A percentile compares a stretch with the other conserved stretches of the same genome.
Conservation (phyloP, 2,797 vertebrate species). For the Ciconia nigra region DNA sequence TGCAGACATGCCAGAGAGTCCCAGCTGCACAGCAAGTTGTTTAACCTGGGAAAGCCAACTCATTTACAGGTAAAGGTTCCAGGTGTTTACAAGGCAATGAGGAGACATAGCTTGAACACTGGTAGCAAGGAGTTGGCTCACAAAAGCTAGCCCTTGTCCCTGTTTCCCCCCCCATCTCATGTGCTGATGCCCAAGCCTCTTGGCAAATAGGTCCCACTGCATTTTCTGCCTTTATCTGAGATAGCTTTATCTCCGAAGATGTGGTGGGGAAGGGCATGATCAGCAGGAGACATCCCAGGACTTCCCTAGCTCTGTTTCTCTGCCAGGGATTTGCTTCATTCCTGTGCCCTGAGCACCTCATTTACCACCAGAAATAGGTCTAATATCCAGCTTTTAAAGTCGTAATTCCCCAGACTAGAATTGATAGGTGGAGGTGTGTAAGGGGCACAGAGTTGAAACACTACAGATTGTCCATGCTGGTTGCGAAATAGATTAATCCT, state of each 20-base stretch:
- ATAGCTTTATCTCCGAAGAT: background rate
- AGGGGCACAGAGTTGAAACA: background rate
- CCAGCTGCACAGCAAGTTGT: background rate
- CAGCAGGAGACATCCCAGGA: background rate
- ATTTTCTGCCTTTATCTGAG: background rate
- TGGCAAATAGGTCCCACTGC: background rate
- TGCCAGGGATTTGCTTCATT: background rate
- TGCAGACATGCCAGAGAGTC: slow-evolving; percentile 23
- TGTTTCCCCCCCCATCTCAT: background rate
- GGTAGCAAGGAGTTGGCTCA: background rate
- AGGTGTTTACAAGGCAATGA: background rate
- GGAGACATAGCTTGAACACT: background rate
- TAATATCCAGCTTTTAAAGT: background rate
- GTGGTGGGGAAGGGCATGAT: background rate
- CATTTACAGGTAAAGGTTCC: slow-evolving; percentile 6
- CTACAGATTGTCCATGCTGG: background rate
- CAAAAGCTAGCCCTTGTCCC: background rate
- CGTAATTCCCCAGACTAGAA: background rate
- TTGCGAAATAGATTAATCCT: background rate
- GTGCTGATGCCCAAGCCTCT: background rate
- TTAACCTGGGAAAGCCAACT: background rate
- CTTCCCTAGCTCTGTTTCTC: background rate
- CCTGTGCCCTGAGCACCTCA: background rate
- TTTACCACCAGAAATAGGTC: background rate
- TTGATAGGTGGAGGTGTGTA: background rate